These are phyloP conservation scores for Argyresthia goedartella DNA, from an alignment of 2,888 invertebrate genomes.

Conservation along the genomic window DNA sequence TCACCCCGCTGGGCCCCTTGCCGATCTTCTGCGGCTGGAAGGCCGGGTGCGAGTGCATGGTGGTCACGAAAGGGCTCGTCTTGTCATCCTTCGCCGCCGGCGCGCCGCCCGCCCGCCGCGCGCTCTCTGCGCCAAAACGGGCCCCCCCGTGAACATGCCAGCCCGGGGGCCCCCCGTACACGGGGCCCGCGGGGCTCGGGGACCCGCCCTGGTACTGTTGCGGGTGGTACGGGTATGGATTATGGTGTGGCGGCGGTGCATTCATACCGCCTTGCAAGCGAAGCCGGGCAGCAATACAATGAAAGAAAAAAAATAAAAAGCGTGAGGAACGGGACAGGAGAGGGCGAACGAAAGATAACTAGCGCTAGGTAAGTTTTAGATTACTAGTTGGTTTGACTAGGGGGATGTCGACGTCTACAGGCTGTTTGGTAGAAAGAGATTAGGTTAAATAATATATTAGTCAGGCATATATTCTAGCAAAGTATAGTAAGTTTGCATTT, in stretches of 20 bases:
- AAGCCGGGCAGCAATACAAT: constrained; percentile 68
- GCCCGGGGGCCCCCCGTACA: constrained; percentile 32
- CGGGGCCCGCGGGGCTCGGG: constrained; percentile 15
- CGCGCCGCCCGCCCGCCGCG: constrained; percentile 33
- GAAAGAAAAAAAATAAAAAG: constrained; percentile 65
- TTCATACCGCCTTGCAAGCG: constrained; percentile 71
- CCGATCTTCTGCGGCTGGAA: constrained; percentile 96
- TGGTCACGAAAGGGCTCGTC: constrained; percentile 89
- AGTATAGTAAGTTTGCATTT: background rate
- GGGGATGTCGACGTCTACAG: background rate
- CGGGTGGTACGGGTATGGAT: constrained; percentile 64
- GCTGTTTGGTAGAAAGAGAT: background rate
- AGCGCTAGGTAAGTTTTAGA: background rate
- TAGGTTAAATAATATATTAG: background rate
- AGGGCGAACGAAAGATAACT: constrained; percentile 41
- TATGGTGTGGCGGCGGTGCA: constrained; percentile 68
- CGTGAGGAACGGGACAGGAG: constrained; percentile 54
- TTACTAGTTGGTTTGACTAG: background rate
- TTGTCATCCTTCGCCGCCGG: constrained; percentile 69
- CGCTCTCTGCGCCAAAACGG: constrained; percentile 66
- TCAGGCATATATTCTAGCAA: background rate
- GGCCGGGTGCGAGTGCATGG: constrained; percentile 91
- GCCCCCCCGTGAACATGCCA: constrained; percentile 40
- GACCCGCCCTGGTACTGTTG: constrained; percentile 60
- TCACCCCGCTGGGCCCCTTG: constrained; percentile 74